These are phyloP conservation scores for Salvelinus namaycush DNA, from an alignment of 2,113 vertebrate genomes.

Conservation along the genomic window DNA sequence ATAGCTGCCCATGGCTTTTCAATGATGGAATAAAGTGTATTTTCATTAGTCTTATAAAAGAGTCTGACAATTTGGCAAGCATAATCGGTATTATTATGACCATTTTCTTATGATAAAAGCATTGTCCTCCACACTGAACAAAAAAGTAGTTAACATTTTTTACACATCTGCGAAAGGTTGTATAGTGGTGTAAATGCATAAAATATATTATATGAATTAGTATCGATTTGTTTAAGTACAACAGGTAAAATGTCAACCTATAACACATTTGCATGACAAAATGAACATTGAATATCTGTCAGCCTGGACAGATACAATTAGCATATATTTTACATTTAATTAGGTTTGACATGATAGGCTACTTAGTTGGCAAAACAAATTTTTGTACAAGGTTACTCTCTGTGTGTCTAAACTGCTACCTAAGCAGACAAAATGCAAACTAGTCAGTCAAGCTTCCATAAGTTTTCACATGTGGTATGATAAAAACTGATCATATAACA, in stretches of 20 bases:
- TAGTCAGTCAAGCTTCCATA: constrained; percentile 11
- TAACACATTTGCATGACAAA: constrained; percentile 44
- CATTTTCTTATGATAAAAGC: no score
- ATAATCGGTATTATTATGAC: no score
- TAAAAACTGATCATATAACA: no score
- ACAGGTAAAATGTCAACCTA: constrained; percentile 45
- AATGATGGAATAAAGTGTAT: no score
- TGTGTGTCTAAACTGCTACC: constrained; percentile 30
- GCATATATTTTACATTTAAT: constrained; percentile 54
- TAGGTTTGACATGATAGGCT: constrained; percentile 41
- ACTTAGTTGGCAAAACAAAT: constrained; percentile 48
- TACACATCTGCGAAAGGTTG: no score
- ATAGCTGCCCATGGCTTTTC: no score
- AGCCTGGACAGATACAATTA: constrained; percentile 45
- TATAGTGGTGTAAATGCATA: constrained; percentile 4
- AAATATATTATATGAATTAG: constrained; percentile 35
- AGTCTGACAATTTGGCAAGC: no score
- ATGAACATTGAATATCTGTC: constrained; percentile 62
- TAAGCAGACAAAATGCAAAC: constrained; percentile 31
- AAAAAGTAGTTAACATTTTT: no score
- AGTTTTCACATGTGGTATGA: neutral
- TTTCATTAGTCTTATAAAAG: no score
- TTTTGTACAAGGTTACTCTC: constrained; percentile 38
- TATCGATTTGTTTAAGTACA: constrained; percentile 47
- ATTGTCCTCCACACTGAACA: no score